A percentile compares a stretch with the other conserved stretches of the same genome.
Conservation (phyloP, 2,113 vertebrate species). For the Mus spicilegus region DNA sequence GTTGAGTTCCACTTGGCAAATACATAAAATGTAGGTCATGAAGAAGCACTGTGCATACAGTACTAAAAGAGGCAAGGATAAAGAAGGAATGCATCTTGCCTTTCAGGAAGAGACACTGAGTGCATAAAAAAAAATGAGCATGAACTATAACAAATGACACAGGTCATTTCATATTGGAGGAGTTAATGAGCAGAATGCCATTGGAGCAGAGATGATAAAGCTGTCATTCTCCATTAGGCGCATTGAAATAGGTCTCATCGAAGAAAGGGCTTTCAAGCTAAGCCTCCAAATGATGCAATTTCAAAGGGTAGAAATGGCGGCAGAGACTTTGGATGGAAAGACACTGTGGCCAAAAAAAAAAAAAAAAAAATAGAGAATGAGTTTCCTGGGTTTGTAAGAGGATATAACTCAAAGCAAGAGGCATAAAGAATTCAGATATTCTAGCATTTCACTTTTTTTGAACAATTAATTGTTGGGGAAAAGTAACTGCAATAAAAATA, state of each 20-base stretch:
- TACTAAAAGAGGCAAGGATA: not conserved
- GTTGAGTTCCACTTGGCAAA: not conserved
- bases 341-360: not conserved
- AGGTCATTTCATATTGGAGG: not conserved
- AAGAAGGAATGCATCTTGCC: not conserved
- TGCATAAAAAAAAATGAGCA: not conserved
- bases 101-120: not conserved
- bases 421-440: not conserved
- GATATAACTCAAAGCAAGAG: not conserved
- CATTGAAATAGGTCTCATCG: not conserved
- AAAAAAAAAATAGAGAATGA: not conserved
- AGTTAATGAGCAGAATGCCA: not conserved
- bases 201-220: not conserved
- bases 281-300: conserved; percentile 7
- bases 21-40: not conserved
- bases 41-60: not conserved
- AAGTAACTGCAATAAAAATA: not conserved
- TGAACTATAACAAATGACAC: not conserved
- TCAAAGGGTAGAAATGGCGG: conserved; percentile 19
- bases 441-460: not conserved
- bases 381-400: not conserved
- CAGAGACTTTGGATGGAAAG: not conserved
- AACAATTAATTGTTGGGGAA: not conserved
- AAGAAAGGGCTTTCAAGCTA: conserved; percentile 5
- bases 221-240: not conserved